Conservation (phyloP, 2,113 vertebrate species). For the Holacanthus passer region DNA sequence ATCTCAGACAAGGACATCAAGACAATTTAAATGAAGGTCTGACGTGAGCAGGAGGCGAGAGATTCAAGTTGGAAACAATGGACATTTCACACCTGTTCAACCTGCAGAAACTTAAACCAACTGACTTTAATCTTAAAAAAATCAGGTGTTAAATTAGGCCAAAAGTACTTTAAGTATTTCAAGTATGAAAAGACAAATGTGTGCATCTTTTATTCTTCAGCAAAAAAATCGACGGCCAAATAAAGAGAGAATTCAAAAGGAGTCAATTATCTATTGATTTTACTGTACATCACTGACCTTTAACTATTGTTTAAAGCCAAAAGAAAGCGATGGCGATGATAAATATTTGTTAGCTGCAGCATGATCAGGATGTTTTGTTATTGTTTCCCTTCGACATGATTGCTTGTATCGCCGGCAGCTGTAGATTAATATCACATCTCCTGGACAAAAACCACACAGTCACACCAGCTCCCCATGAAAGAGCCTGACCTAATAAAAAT, state of each 20-base stretch:
- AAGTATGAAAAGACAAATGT: not conserved
- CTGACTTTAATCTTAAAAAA: too few relatives aligned
- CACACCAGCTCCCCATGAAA: not conserved
- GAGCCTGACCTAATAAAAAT: slow-evolving; percentile 28
- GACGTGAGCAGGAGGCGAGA: not conserved
- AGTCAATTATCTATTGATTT: slow-evolving; percentile 3
- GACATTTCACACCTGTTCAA: not conserved
- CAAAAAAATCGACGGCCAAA: not conserved
- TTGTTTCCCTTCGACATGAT: not conserved
- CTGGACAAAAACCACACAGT: not conserved
- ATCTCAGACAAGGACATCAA: not conserved
- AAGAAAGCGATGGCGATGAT: not conserved
- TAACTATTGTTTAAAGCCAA: not conserved
- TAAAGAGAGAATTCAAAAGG: not conserved
- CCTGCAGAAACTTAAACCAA: too few relatives aligned
- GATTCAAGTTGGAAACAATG: not conserved
- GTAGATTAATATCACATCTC: not conserved
- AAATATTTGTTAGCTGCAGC: not conserved
- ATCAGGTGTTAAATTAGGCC: too few relatives aligned
- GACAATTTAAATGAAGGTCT: not conserved
- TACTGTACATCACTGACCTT: not conserved
- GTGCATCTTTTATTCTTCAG: not conserved
- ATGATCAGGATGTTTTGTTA: not conserved
- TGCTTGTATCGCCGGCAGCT: not conserved
- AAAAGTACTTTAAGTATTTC: too few relatives aligned